Base-by-base conservation (phyloP, 2,113 vertebrate genomes). In the Petaurus breviceps region DNA sequence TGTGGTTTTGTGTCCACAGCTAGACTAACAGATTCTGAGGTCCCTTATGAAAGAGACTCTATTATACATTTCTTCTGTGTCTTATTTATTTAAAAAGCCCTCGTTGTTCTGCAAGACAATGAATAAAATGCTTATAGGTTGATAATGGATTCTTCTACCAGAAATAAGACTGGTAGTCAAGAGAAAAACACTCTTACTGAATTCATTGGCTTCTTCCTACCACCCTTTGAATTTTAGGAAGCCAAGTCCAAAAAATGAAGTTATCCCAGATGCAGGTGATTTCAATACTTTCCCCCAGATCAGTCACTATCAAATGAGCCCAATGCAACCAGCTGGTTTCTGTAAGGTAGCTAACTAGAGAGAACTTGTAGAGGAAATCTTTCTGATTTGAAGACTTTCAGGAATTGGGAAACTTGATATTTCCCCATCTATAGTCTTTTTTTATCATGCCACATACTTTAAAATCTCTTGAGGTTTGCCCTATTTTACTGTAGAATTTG, bases 321-420 rank as follows among this genome's bases (percentile, higher is more conserved):
- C 57, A 68, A 37, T 14, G 24, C 28, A 37, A 68, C 31, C 11
- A 37, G 57, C 12, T 68, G 57, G 57, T 31, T 31, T 68, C 57
- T 68, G 57, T 68, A 68, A 37, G 28, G 57, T 3, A 68, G 57
- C 31, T 68, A 37, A 14, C 1, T 14, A 14, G 57, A 55, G 25
- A 55, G 54, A 12, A 68, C 84, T 93, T 92, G 92, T 26, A 90
- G 90, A 49, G 0, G 52, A 91, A 96, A 50, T 94, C 12, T 94
- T 92, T 22, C n/a, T 46, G 91, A 14, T 25, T 61, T 93, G 49
- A 96, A 94, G 92, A 68, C 31, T 92, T 93, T 95, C 84, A 94
- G n/a, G 94, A 94, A 92, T 0, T 57, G 50, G 8, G 37, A 46
- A 94, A n/a, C 90, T n/a, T 24, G 53, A 23, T 77, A 14, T 26